phyloP scores from a whole-genome alignment of 2,113 vertebrate species.

The Cervus canadensis region DNA sequence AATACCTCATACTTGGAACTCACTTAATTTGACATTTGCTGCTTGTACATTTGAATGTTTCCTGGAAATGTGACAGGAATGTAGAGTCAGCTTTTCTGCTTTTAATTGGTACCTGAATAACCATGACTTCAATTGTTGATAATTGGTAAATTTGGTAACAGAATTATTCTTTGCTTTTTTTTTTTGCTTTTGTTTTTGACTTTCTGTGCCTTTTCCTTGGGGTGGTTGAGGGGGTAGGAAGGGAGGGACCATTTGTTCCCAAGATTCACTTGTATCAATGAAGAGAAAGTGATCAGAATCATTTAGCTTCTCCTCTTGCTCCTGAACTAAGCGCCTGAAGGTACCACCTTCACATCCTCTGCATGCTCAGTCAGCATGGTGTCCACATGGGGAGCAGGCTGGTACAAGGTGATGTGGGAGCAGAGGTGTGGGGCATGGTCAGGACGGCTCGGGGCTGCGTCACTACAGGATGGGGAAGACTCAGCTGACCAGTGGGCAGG shows the following conservation, averaged over 20 bases:
- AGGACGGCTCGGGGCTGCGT: fast-evolving
- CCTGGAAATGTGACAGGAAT: neutral
- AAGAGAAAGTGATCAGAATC: neutral
- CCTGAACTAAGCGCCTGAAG: neutral
- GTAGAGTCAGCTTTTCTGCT: neutral
- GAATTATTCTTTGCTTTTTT: constrained; percentile 9
- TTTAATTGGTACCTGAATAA: neutral
- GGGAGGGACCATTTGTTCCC: neutral
- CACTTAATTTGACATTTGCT: neutral
- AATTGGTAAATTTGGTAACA: constrained; percentile 4
- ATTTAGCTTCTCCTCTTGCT: neutral
- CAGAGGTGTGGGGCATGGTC: neutral
- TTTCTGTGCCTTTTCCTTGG: neutral
- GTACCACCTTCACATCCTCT: neutral
- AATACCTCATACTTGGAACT: neutral
- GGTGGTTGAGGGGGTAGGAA: neutral
- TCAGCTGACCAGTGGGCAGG: neutral
- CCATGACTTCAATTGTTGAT: neutral
- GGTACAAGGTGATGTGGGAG: neutral
- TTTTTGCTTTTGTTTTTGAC: constrained; percentile 15
- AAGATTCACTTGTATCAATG: neutral
- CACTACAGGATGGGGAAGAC: neutral
- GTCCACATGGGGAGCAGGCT: neutral
- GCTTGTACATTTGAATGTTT: constrained; percentile 1
- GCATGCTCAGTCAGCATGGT: neutral